Conservation (phyloP, 2,113 vertebrate species). For the Alosa alosa region DNA sequence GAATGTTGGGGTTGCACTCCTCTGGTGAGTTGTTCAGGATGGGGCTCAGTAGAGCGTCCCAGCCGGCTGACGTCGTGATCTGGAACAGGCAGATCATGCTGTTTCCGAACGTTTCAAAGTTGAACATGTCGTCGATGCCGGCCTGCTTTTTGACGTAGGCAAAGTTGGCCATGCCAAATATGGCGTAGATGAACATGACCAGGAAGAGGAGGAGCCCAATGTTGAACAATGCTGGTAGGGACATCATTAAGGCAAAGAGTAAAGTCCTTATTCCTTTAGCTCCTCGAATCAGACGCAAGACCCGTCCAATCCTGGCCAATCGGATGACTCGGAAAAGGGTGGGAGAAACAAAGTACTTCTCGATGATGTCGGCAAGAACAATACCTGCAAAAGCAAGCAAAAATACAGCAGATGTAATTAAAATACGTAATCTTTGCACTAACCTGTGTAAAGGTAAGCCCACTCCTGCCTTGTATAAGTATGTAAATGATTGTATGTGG, state of each 20-base stretch:
- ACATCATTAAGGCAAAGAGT: conserved; percentile 98
- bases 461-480: too few relatives aligned
- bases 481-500: background rate
- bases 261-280: conserved; percentile 96
- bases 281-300: conserved; percentile 91
- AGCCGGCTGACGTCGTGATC: conserved; percentile 96
- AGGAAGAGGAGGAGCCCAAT: conserved; percentile 95
- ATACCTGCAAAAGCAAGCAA: conserved; percentile 74
- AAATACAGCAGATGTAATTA: conserved; percentile 19
- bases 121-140: conserved; percentile 97
- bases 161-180: conserved; percentile 98
- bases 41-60: conserved; percentile 92
- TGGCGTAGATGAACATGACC: conserved; percentile 98
- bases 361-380: conserved; percentile 95
- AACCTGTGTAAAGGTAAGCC: too few relatives aligned
- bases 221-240: conserved; percentile 93
- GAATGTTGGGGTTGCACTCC: conserved; percentile 80
- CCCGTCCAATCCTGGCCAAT: conserved; percentile 89
- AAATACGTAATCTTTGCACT: background rate
- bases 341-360: conserved; percentile 97
- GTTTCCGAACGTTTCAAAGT: conserved; percentile 96
- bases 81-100: conserved; percentile 98
- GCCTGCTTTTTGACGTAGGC: conserved; percentile 89
- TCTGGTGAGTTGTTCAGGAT: conserved; percentile 93
- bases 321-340: conserved; percentile 96